A percentile compares a stretch with the other conserved stretches of the same genome.
Evolutionary conservation across 2,797 vertebrate species (phyloP).

Genomic region (Poecilia picta): DNA sequence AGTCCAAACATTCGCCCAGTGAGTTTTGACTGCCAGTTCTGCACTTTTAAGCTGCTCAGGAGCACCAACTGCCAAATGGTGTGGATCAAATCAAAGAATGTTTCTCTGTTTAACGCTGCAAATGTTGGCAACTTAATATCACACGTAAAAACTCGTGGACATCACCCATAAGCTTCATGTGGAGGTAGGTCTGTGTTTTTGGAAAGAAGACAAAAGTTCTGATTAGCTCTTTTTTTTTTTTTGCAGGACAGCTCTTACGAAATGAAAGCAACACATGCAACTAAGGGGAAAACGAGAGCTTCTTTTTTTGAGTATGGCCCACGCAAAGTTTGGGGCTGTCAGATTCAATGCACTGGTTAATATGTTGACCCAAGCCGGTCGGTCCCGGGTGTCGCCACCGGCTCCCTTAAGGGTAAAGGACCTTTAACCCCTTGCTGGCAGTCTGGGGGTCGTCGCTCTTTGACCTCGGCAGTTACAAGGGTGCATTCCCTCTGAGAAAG

Average conservation of each 20-base stretch:
- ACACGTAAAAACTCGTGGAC: background rate
- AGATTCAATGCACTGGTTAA: constrained; percentile 48
- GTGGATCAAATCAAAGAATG: background rate
- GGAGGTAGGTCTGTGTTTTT: constrained; percentile 9
- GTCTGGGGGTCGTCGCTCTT: constrained; percentile 62
- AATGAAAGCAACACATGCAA: constrained; percentile 25
- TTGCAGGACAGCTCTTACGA: constrained; percentile 10
- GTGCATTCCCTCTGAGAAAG: constrained; percentile 66
- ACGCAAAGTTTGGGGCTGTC: constrained; percentile 43
- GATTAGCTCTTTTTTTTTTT: constrained; percentile 13
- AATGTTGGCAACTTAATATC: background rate
- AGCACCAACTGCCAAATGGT: background rate
- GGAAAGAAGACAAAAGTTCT: constrained; percentile 31
- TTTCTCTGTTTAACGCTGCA: background rate
- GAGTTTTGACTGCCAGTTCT: background rate
- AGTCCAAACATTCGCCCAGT: background rate
- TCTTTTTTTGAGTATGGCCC: background rate
- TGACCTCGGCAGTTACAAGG: constrained; percentile 72
- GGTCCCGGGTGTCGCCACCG: constrained; percentile 67
- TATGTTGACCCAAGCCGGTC: constrained; percentile 54
- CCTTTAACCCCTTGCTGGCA: constrained; percentile 56
- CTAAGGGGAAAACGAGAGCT: constrained; percentile 28
- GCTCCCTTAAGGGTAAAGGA: constrained; percentile 53
- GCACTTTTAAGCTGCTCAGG: background rate
- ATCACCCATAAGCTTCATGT: background rate